These are phyloP conservation scores for Scaptomyza caliginosa DNA, from an alignment of 2,888 invertebrate species.

Conservation along the genomic window DNA sequence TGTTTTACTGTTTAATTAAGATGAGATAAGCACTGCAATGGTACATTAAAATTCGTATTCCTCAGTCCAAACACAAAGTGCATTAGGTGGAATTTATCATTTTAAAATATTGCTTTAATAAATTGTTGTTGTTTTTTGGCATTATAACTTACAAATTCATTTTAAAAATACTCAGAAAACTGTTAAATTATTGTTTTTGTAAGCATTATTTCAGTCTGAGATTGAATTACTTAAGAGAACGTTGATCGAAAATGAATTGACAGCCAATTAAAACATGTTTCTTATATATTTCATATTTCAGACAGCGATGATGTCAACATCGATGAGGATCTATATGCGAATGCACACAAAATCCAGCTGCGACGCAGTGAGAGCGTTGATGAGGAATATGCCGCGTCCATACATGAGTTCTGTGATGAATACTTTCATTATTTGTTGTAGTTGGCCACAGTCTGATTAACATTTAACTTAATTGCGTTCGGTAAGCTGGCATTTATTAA, in stretches of 20 bases:
- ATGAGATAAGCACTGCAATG: slow-evolving; percentile 1
- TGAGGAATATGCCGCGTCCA: slow-evolving; percentile 67
- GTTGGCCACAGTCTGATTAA: slow-evolving; percentile 3
- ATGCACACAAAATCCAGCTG: slow-evolving; percentile 81
- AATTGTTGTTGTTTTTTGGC: neutral
- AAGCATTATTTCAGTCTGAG: neutral
- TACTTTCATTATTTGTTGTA: slow-evolving; percentile 78
- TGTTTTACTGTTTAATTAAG: neutral
- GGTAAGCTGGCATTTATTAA: slow-evolving; percentile 18
- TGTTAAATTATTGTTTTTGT: neutral
- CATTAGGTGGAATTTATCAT: neutral
- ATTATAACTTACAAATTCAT: too few species aligned
- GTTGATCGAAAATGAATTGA: slow-evolving; percentile 13
- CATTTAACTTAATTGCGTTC: slow-evolving; percentile 21
- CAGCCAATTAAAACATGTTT: slow-evolving; percentile 19
- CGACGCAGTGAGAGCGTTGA: slow-evolving; percentile 77
- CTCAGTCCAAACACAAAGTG: neutral
- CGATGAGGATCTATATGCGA: slow-evolving; percentile 82
- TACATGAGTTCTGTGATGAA: slow-evolving; percentile 81
- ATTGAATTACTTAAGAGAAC: neutral
- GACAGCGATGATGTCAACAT: slow-evolving; percentile 70
- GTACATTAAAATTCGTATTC: neutral
- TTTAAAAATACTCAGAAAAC: neutral
- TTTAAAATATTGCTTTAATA: too few species aligned
- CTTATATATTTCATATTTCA: slow-evolving; percentile 15